These are phyloP conservation scores for Drosophila picticornis DNA, from an alignment of 2,888 invertebrate species.

Conservation along the genomic window DNA sequence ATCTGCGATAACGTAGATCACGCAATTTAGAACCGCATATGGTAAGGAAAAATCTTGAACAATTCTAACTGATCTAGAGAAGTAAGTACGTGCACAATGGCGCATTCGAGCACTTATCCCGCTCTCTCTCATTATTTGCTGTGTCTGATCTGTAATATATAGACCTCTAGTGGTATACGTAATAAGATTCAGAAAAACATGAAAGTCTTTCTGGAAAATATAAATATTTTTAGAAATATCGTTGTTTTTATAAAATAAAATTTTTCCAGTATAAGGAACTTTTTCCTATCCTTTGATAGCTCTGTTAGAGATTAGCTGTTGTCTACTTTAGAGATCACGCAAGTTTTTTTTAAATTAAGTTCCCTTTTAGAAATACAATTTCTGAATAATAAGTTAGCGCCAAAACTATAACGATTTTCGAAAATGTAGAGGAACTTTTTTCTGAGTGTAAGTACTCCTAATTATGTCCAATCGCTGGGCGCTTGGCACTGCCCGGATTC, in stretches of 20 bases:
- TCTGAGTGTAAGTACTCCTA: neutral
- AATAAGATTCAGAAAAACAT: neutral
- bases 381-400: too few relatives aligned
- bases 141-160: slow-evolving; percentile 7
- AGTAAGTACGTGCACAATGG: neutral
- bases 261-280: neutral
- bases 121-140: neutral
- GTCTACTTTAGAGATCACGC: neutral
- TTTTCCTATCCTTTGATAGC: neutral
- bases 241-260: neutral
- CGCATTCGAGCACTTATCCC: neutral
- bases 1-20: neutral
- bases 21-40: neutral
- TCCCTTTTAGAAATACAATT: neutral
- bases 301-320: neutral
- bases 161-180: neutral
- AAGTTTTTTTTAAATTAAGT: neutral
- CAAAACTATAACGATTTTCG: too few relatives aligned
- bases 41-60: neutral
- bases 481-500: slow-evolving; percentile 43
- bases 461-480: slow-evolving; percentile 39
- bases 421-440: neutral
- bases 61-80: neutral
- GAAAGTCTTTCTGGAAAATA: neutral
- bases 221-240: neutral